Evolutionary conservation across 2,888 invertebrate genomes (phyloP), one percentile per base, ranked within the genome.

Genomic region (Heliconius cydno): DNA sequence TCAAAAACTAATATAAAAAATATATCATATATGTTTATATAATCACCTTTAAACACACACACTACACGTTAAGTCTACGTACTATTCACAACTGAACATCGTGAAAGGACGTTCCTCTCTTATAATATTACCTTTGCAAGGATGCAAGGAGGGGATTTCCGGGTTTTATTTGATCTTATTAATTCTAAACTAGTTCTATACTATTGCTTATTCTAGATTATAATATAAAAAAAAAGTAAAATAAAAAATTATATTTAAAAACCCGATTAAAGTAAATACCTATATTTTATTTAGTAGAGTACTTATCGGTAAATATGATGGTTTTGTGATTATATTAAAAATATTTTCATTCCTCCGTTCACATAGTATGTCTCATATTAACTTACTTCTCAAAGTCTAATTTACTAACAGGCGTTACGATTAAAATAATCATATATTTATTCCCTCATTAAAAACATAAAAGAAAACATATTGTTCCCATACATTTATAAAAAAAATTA

Each of bases 91-190:
- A 83, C 83, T 83, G 83, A 70, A 41, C n/a, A 65, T 66, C 76
- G 79, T 81, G 80, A 83, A 81, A 83, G 83, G 83, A 66, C 76
- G 63, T 73, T 77, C 77, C 83, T 77, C 84, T 89, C 90, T 86
- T 90, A 91, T 91, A 91, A 85, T 87, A 87, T 86, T 88, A 87
- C 84, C 82, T 82, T 78, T 71, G 77, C 82, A 83, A 84, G 84
- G 84, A 84, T 83, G 80, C 46, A 67, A 80, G 84, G 65, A 79
- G 84, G 85, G 83, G 74, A 78, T 67, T 84, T 84, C 84, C 84
- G 84, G 83, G 83, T 82, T 81, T 81, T 34, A 73, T 80, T 82
- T 84, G 78, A 75, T 82, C 82, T 80, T 79, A 76, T 82, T 83
- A 75, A 71, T 77, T 75, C 66, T 67, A 70, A 60, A 76, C 65